Conservation (phyloP, 2,113 vertebrate genomes). For the Tyto alba region DNA sequence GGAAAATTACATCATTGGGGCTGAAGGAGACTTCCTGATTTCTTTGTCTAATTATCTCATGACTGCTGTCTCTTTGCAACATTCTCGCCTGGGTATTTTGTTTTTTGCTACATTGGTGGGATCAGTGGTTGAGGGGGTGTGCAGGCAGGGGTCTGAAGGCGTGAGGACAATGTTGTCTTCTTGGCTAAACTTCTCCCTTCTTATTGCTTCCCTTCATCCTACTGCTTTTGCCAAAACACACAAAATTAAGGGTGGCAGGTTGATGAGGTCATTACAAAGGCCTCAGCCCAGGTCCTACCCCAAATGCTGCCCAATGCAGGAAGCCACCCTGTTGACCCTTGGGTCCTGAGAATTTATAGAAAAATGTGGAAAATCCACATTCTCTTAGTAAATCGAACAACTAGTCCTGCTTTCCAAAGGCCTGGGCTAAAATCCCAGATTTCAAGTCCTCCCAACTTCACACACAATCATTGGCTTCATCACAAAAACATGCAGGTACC, state of each 20-base stretch:
- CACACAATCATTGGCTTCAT: neutral
- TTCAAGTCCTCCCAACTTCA: neutral
- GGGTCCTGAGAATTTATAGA: neutral
- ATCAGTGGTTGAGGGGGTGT: fast-evolving
- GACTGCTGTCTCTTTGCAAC: neutral
- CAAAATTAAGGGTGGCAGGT: neutral
- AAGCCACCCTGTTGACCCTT: neutral
- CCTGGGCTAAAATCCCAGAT: neutral
- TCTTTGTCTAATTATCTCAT: neutral
- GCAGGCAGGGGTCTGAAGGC: fast-evolving
- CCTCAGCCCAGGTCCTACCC: neutral
- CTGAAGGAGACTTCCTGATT: conserved; percentile 17
- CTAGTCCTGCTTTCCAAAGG: neutral
- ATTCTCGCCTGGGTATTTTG: neutral
- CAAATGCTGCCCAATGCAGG: neutral
- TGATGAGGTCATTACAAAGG: neutral
- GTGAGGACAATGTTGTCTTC: neutral
- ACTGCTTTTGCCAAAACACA: neutral
- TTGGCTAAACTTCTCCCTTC: neutral
- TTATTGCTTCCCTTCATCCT: neutral
- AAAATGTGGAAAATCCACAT: neutral
- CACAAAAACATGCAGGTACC: fast-evolving
- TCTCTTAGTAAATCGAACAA: neutral
- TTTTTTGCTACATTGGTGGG: neutral
- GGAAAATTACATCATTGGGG: conserved; percentile 16